Conservation (phyloP, 2,113 vertebrate genomes). For the Nipponia nippon region DNA sequence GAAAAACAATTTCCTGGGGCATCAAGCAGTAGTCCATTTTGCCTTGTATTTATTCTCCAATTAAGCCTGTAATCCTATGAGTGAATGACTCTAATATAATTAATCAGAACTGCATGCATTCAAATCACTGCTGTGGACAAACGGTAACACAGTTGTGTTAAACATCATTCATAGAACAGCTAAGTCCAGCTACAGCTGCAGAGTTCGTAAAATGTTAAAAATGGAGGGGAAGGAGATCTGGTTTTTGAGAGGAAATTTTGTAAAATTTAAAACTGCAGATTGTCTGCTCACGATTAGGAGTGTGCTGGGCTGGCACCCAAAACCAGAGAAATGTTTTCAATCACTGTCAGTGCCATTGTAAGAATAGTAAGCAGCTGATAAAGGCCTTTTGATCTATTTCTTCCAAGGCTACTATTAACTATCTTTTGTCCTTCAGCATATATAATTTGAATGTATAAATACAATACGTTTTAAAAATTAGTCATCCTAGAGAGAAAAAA, state of each 20-base stretch:
- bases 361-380: constrained; percentile 21
- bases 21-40: constrained; percentile 32
- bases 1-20: constrained; percentile 11
- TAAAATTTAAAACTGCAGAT: background rate
- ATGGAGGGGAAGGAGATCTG: background rate
- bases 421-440: background rate
- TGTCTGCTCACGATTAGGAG: background rate
- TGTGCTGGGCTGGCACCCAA: background rate
- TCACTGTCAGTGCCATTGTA: background rate
- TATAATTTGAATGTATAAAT: background rate
- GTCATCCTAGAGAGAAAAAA: background rate
- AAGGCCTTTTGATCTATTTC: background rate
- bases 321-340: constrained; percentile 18
- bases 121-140: background rate
- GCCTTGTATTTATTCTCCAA: constrained; percentile 33
- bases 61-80: constrained; percentile 18
- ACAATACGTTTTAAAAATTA: background rate
- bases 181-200: background rate
- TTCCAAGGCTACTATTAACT: background rate
- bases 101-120: background rate
- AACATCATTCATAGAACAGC: background rate
- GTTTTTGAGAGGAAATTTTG: background rate
- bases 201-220: background rate
- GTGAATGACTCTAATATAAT: constrained; percentile 21
- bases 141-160: background rate